Base-by-base conservation (phyloP, 2,888 invertebrate genomes). In the Pheosia tremula region DNA sequence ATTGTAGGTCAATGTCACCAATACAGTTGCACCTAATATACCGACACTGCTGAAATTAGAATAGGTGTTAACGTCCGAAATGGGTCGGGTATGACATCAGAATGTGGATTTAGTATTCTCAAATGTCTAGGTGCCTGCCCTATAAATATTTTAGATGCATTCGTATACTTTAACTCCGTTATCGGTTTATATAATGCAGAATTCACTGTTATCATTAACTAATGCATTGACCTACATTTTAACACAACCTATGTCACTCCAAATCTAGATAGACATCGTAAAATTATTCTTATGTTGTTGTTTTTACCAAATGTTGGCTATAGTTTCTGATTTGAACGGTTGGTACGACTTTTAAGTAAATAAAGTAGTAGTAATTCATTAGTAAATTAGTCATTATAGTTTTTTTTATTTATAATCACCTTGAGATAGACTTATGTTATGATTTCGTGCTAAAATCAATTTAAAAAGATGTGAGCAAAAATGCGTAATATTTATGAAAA, bases 1-100 rank as follows among this genome's bases (percentile, higher is more conserved):
- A 59, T 62, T 66, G 57, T 74, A 66, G 72, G 70, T 68, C 69
- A 69, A 59, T 13, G 56, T 62, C 57, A 62, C 61, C 63, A 43
- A 36, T 56, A 8, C 24, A 3, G 41, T 6, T 56, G 56, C 45
- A 45, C 24, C 39, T 56, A 6, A 38, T 56, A 56, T 24, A 54
- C 38, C 38, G 5, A n/a, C 38, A 9, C 38, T 55, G 13, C 45
- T 56, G 59, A 60, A 50, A 62, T 68, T 68, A 64, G 67, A 74
- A 70, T 60, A 45, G 36, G 56, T 36, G 45, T 43, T 56, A 41
- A 41, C 39, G 37, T 55, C 39, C 8, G 8, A 39, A n/a, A 37
- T 53, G 37, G 37, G 37, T 37, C 53, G 5, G 37, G 37, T 53
- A 24, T 24, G 53, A 53, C 53, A 53, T 53, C 53, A 53, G 37